Evolutionary conservation across 2,113 vertebrate genomes (phyloP), one percentile per base, ranked within the genome.

Genomic region (Lycaon pictus): DNA sequence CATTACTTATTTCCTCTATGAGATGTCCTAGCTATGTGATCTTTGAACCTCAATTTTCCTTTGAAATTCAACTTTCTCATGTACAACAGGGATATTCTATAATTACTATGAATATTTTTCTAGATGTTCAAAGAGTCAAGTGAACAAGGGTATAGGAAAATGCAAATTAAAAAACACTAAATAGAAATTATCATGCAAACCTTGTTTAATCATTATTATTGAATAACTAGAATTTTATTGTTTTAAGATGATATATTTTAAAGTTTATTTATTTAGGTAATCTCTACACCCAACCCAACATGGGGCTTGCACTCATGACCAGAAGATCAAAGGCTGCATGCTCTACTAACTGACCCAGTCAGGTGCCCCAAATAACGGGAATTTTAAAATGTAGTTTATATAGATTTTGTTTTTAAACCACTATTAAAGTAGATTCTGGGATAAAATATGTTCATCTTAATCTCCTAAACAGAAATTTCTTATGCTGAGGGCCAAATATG

Each of bases 111-210:
- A 80, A 53, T n/a, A 60, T 74, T 63, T 85, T 35, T 32, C 23
- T 35, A 65, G 29, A 4, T 37, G 11, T 74, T 95, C 80, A 89
- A 80, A 67, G 17, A 6, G 25, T 16, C 53, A 55, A 37, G 11
- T 62, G 65, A 96, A n/a, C 17, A 62, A 37, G 60, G 20, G 29
- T 60, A 0, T 13, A 56, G 11, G 11, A 69, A 91, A 89, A 51
- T 65, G 22, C 11, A 80, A 85, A 76, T 92, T 91, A 69, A 25
- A 71, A 84, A 93, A 81, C 15, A 37, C 63, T 80, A 85, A 88
- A 60, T 85, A 12, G 22, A 60, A 80, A 58, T 11, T 79, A 11
- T 95, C 37, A 58, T 5, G 48, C 32, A n/a, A n/a, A 83, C 7
- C 11, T 58, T 48, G 51, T 23, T 60, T 35, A 62, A 29, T 51